A percentile compares a stretch with the other conserved stretches of the same genome.
phyloP scores from a whole-genome alignment of 2,888 invertebrate genomes.

The Azorinus chamasolen region DNA sequence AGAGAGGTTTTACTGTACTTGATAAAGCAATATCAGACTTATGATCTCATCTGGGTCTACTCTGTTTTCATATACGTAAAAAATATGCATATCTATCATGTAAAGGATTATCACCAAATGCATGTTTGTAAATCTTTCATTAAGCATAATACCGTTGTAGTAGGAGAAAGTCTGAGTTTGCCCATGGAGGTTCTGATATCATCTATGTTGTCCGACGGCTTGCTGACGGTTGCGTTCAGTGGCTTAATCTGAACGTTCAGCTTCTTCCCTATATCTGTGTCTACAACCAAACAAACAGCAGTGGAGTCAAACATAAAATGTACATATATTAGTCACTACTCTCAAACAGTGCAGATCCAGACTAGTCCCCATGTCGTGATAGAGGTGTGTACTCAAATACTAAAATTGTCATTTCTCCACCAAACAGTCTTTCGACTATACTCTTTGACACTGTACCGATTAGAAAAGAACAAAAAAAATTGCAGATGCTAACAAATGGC shows the following conservation, averaged over 20 bases:
- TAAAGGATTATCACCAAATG: no score
- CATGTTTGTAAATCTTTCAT: no score
- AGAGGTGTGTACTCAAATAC: not conserved
- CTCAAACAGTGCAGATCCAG: not conserved
- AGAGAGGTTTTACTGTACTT: no score
- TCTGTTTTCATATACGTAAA: no score
- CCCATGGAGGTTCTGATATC: conserved; percentile 97
- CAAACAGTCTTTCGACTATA: no score
- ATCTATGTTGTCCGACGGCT: conserved; percentile 96
- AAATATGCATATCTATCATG: no score
- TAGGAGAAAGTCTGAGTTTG: conserved; percentile 91
- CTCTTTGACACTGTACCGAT: no score
- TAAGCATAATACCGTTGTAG: conserved; percentile 23
- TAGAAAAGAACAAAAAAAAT: no score
- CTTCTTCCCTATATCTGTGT: conserved; percentile 94
- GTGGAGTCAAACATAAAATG: not conserved
- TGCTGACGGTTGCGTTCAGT: conserved; percentile 93
- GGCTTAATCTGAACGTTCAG: conserved; percentile 98
- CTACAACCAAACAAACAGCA: not conserved
- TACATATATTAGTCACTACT: not conserved
- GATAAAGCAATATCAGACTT: no score
- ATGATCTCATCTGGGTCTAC: no score
- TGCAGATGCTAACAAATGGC: no score
- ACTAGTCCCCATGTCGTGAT: not conserved
- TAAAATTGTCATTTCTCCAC: no score